Evolutionary conservation across 2,113 vertebrate species (phyloP).

Genomic region (Cephalopterus ornatus): DNA sequence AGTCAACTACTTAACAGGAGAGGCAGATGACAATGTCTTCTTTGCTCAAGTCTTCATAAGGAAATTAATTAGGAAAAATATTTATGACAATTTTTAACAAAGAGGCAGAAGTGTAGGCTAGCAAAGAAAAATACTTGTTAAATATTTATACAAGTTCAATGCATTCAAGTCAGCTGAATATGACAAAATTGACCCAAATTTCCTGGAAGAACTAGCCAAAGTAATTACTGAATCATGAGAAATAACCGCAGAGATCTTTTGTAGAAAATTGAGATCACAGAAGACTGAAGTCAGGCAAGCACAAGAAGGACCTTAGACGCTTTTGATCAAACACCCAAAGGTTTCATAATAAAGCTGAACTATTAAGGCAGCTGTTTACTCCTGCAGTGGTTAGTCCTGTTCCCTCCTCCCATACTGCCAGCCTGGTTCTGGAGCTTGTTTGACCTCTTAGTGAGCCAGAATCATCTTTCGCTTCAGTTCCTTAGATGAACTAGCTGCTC

Average conservation of each 20-base stretch:
- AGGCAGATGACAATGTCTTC: not conserved
- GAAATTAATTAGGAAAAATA: not conserved
- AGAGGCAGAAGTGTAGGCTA: not conserved
- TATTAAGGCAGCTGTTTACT: not conserved
- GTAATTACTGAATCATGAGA: not conserved
- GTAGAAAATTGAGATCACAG: not conserved
- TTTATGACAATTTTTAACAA: not conserved
- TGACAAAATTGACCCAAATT: not conserved
- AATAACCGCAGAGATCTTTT: not conserved
- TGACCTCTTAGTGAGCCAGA: not conserved
- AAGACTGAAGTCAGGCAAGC: not conserved
- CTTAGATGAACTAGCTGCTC: not conserved
- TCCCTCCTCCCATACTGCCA: not conserved
- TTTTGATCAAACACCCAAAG: not conserved
- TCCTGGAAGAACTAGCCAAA: not conserved
- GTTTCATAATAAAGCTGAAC: constrained; percentile 7
- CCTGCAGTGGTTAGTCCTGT: not conserved
- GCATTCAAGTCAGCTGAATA: not conserved
- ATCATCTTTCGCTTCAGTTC: not conserved
- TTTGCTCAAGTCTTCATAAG: not conserved
- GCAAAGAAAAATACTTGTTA: not conserved
- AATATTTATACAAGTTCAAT: constrained; percentile 14
- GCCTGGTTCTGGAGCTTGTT: not conserved
- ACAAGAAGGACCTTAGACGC: not conserved
- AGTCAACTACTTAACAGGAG: not conserved